These are phyloP conservation scores for Hypsibius dujardini DNA, from an alignment of 1,140 invertebrate species.

Conservation along the genomic window DNA sequence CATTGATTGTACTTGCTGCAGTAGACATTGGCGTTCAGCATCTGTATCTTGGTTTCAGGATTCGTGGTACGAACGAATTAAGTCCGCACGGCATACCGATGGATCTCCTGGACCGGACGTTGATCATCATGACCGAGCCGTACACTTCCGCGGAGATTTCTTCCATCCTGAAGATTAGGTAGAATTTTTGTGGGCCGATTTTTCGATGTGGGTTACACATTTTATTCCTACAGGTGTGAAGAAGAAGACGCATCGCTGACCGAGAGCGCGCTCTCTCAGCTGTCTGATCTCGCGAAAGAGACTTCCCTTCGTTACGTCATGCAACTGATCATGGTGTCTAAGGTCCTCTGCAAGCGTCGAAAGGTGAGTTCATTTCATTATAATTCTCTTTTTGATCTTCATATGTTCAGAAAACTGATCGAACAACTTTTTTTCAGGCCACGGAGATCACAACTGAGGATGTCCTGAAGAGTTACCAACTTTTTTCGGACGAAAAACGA, in stretches of 20 bases:
- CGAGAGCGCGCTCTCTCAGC: constrained; percentile 68
- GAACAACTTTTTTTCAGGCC: constrained; percentile 28
- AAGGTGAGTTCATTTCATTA: constrained; percentile 55
- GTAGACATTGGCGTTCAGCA: constrained; percentile 8
- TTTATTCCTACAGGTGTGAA: constrained; percentile 47
- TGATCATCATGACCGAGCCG: constrained; percentile 72
- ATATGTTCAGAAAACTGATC: constrained; percentile 17
- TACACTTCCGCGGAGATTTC: constrained; percentile 74
- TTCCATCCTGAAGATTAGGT: constrained; percentile 72
- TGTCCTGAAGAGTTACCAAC: constrained; percentile 76
- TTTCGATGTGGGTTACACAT: constrained; percentile 19
- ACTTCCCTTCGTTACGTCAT: constrained; percentile 92
- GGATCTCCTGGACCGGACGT: constrained; percentile 82
- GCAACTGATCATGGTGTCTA: constrained; percentile 87
- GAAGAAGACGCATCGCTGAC: constrained; percentile 94
- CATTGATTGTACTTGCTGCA: neutral
- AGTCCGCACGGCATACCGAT: constrained; percentile 91
- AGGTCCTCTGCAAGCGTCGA: constrained; percentile 60
- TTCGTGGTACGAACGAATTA: constrained; percentile 77
- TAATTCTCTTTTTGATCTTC: neutral
- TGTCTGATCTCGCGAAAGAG: constrained; percentile 77
- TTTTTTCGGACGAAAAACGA: constrained; percentile 82
- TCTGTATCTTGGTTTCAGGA: constrained; percentile 36
- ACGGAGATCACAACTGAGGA: constrained; percentile 58
- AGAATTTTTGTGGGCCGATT: constrained; percentile 18